Evolutionary conservation across 2,888 invertebrate genomes (phyloP), one percentile per base, ranked within the genome.

Genomic region (Fragum fragum): DNA sequence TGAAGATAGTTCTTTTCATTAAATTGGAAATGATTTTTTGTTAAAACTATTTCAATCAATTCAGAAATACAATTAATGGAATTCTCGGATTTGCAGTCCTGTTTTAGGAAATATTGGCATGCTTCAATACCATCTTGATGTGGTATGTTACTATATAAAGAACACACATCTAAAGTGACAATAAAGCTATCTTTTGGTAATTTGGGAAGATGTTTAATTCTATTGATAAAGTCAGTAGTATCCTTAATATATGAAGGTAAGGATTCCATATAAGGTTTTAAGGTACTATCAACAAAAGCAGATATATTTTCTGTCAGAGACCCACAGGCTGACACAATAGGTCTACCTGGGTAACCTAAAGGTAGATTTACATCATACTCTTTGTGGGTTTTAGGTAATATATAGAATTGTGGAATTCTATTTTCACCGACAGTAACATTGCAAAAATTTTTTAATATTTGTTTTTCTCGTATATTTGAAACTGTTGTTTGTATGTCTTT

Each of bases 61-160:
- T 57, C 39, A 36, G 72, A 72, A 57, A 72, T 36, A 21, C 57
- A 5, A 16, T 55, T 32, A 21, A 57, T 36, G 21, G 39, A 39
- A 9, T 36, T 57, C 32, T 57, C 28, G 21, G 57, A 21, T 72
- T n/a, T 57, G 57, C 57, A 70, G 52, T 52, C 70, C 52, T n/a
- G 23, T 32, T 53, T 52, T 29, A 26, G 39, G 52, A 70, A 70
- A 70, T 70, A 52, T 23, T 52, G 32, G 32, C 70, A 57, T 72
- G 55, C 72, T 57, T 72, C 57, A 72, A 72, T 72, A 36, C 72
- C 72, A 1, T 72, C 72, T 39, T 72, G 32, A 26, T 72, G 72
- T 16, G 57, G 72, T 55, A 57, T 72, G 26, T 57, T 72, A 57
- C 57, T 72, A 57, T 72, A 57, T 57, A 72, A 39, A 23, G 72